Evolutionary conservation across 2,113 vertebrate genomes (phyloP).

Genomic region (Nicator chloris): DNA sequence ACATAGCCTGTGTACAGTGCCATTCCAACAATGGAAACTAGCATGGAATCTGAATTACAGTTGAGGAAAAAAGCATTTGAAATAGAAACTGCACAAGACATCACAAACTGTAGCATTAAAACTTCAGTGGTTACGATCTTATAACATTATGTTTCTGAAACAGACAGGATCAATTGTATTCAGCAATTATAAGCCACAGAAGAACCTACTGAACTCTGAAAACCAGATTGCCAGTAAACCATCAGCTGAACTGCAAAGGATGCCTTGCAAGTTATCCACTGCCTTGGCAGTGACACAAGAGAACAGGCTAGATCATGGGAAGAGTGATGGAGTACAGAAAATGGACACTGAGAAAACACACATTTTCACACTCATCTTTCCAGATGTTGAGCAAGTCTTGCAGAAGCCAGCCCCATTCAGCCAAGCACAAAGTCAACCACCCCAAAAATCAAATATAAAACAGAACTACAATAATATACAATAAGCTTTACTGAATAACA

Average conservation of each 20-base stretch:
- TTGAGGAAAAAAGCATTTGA: constrained; percentile 71
- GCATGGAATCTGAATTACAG: constrained; percentile 84
- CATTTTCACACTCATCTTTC: not conserved
- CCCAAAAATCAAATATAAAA: not conserved
- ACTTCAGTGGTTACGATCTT: not conserved
- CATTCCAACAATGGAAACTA: constrained; percentile 92
- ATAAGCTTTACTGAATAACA: not conserved
- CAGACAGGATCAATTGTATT: not conserved
- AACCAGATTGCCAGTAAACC: not conserved
- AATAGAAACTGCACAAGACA: not conserved
- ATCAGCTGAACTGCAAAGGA: not conserved
- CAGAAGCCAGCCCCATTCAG: not conserved
- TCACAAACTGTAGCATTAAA: not conserved
- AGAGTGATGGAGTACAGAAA: not conserved
- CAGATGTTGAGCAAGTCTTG: not conserved
- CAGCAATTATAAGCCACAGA: not conserved
- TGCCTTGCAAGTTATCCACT: not conserved
- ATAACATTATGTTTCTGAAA: not conserved
- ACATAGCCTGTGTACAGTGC: constrained; percentile 95
- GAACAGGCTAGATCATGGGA: not conserved
- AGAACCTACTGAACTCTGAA: not conserved
- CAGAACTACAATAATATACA: not conserved
- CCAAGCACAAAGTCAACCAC: not conserved
- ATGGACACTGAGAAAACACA: not conserved
- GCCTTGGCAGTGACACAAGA: not conserved